Evolutionary conservation across 2,113 vertebrate species (phyloP).

Genomic region (Poeciliopsis occidentalis): DNA sequence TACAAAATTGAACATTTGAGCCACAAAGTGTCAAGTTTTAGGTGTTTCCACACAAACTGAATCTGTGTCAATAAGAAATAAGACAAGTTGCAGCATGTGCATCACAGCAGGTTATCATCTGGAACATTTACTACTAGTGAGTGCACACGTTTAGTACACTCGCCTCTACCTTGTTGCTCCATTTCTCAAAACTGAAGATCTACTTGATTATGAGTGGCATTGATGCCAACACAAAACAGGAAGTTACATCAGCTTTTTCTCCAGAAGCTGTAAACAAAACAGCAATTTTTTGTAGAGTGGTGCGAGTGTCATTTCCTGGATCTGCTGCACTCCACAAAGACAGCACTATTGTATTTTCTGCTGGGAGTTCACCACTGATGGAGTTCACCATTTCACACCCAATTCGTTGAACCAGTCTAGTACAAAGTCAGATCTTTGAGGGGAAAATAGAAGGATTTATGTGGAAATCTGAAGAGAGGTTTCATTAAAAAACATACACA

Average conservation of each 20-base stretch:
- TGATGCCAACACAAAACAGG: neutral
- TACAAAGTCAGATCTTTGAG: too few species aligned
- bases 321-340: neutral
- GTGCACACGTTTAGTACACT: neutral
- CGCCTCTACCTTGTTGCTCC: neutral
- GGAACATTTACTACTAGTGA: neutral
- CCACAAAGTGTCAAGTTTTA: neutral
- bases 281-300: neutral
- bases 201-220: neutral
- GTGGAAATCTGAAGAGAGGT: neutral
- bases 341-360: neutral
- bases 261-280: neutral
- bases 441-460: neutral
- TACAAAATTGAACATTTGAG: neutral
- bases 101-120: neutral
- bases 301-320: neutral
- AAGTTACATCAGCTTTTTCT: neutral
- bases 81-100: neutral
- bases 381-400: neutral
- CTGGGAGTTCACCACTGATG: neutral
- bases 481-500: neutral
- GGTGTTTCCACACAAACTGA: neutral
- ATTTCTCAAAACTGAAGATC: neutral
- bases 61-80: neutral
- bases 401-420: too few species aligned